Conservation (phyloP, 2,113 vertebrate species). For the Cyphomyrus plagiostoma region DNA sequence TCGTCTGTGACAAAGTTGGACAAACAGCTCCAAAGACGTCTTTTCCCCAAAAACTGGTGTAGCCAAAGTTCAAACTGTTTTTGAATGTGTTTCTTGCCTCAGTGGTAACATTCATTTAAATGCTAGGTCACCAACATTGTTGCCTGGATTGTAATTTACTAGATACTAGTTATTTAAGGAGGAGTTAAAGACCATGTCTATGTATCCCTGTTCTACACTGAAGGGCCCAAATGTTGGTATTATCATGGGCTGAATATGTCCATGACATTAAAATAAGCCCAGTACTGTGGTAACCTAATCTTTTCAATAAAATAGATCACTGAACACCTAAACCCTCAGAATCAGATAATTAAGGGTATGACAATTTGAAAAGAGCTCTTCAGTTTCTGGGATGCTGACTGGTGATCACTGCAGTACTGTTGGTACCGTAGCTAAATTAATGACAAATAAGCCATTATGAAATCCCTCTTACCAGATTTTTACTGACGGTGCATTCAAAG, state of each 20-base stretch:
- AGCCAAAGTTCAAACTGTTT: not conserved
- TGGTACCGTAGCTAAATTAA: not conserved
- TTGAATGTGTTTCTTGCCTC: not conserved
- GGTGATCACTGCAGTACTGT: not conserved
- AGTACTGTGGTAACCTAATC: not conserved
- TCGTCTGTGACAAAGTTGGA: not conserved
- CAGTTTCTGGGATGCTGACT: not conserved
- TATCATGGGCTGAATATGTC: not conserved
- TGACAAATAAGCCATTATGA: not conserved
- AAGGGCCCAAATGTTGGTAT: not conserved
- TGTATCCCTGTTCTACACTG: not conserved
- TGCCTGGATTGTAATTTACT: not conserved
- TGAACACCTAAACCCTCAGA: not conserved
- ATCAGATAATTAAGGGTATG: not conserved
- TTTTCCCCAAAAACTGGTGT: not conserved
- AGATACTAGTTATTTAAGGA: not conserved
- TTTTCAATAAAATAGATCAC: not conserved
- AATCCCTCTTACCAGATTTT: not conserved
- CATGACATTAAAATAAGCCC: not conserved
- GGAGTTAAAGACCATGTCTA: not conserved
- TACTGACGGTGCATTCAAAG: not conserved
- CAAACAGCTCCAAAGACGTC: not conserved
- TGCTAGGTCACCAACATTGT: not conserved
- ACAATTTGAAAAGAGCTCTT: not conserved
- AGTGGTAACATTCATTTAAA: not conserved